Evolutionary conservation across 1,140 invertebrate genomes (phyloP).

Genomic region (Drosophila obscura): DNA sequence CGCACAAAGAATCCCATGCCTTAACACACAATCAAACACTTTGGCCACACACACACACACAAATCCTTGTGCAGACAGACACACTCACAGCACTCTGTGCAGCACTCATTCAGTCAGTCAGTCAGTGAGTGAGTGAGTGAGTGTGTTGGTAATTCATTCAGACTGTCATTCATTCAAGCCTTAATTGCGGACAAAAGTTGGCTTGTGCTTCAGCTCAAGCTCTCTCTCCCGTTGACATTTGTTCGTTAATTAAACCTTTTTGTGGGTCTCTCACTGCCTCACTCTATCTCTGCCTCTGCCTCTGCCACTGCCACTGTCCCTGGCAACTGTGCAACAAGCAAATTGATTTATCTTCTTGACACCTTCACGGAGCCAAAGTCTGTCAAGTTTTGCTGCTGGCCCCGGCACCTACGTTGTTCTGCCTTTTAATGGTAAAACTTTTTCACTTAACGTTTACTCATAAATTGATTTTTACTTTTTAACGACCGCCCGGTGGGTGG

Average conservation of each 20-base stretch:
- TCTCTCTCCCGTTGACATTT: slow-evolving; percentile 74
- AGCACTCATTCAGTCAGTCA: slow-evolving; percentile 43
- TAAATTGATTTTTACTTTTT: slow-evolving; percentile 83
- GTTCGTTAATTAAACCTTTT: slow-evolving; percentile 83
- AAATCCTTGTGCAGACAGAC: slow-evolving; percentile 25
- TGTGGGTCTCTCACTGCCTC: slow-evolving; percentile 52
- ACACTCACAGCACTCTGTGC: slow-evolving; percentile 6
- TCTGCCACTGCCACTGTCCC: background rate
- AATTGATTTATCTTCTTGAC: slow-evolving; percentile 81
- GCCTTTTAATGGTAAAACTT: slow-evolving; percentile 79
- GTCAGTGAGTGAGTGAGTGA: slow-evolving; percentile 29
- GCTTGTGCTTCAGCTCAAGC: slow-evolving; percentile 50
- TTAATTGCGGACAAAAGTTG: slow-evolving; percentile 80
- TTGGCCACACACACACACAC: slow-evolving; percentile 20
- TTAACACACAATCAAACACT: slow-evolving; percentile 35
- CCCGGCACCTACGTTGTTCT: slow-evolving; percentile 31
- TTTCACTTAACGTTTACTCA: slow-evolving; percentile 82
- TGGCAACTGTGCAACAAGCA: slow-evolving; percentile 77
- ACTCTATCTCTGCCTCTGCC: too few relatives aligned
- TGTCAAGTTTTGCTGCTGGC: slow-evolving; percentile 48
- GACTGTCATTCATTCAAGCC: slow-evolving; percentile 74
- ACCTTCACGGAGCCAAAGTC: slow-evolving; percentile 51
- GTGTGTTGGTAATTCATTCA: slow-evolving; percentile 64
- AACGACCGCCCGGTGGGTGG: slow-evolving; percentile 43
- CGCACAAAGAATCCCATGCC: slow-evolving; percentile 27